Evolutionary conservation across 2,888 invertebrate species (phyloP).

Genomic region (Pammene fasciana): DNA sequence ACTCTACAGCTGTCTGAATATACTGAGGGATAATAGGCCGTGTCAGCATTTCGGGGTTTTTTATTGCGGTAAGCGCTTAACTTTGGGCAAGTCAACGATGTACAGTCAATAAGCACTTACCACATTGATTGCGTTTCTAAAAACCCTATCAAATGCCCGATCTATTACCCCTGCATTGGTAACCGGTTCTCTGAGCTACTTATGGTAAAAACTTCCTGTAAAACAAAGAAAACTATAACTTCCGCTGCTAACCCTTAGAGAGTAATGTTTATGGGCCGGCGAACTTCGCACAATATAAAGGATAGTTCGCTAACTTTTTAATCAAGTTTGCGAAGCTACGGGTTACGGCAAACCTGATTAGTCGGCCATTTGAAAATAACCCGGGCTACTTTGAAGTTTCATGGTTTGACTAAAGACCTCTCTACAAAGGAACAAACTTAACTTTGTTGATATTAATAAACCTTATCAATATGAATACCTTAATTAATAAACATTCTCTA

Average conservation of each 20-base stretch:
- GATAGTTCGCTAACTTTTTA: conserved; percentile 34
- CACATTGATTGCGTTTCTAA: no score
- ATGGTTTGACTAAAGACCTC: conserved; percentile 5
- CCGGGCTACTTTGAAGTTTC: conserved; percentile 14
- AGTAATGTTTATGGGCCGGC: conserved; percentile 2
- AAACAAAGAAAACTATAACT: background rate
- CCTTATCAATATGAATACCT: background rate
- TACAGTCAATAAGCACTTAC: no score
- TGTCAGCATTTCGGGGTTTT: no score
- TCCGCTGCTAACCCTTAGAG: conserved; percentile 7
- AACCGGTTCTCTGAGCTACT: no score
- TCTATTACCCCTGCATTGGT: no score
- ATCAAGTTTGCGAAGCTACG: conserved; percentile 28
- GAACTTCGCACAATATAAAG: conserved; percentile 25
- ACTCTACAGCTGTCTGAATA: background rate
- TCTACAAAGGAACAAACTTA: conserved; percentile 4
- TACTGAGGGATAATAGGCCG: no score
- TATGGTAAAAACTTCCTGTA: background rate
- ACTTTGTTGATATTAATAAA: conserved; percentile 1
- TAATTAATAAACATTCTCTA: background rate
- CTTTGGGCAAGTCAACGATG: no score
- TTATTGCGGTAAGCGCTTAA: no score
- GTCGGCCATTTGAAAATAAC: conserved; percentile 12
- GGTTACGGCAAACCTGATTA: conserved; percentile 17
- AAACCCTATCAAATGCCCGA: no score